phyloP scores from a whole-genome alignment of 2,888 invertebrate genomes.

The Chrysolina oricalcia region DNA sequence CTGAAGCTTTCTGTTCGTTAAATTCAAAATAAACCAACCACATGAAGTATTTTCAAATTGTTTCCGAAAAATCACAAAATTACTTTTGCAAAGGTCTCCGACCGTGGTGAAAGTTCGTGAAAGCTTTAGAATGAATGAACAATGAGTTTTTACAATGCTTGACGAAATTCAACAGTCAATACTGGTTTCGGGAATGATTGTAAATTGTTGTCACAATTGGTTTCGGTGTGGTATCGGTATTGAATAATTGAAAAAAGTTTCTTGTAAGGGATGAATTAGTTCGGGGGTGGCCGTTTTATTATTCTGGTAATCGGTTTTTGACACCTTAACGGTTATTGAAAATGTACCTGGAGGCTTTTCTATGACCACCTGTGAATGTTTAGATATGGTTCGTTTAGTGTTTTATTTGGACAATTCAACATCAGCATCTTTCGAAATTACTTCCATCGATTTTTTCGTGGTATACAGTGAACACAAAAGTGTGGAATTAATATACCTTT shows the following conservation, averaged over 20 bases:
- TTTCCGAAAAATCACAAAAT: not conserved
- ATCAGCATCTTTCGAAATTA: not conserved
- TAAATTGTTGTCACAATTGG: not conserved
- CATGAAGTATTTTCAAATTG: not conserved
- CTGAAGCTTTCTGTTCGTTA: too few species aligned
- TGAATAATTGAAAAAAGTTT: slow-evolving; percentile 17
- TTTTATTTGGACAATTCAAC: not conserved
- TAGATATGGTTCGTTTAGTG: not conserved
- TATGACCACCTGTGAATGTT: slow-evolving; percentile 20
- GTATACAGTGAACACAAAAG: too few species aligned
- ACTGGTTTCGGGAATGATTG: not conserved
- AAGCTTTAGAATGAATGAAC: not conserved
- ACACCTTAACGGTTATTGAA: slow-evolving; percentile 19
- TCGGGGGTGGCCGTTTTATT: slow-evolving; percentile 26
- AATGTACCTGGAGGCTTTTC: slow-evolving; percentile 13
- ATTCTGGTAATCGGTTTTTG: slow-evolving; percentile 31
- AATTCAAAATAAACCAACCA: not conserved
- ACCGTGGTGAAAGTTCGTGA: slow-evolving; percentile 4
- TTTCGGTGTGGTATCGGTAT: not conserved
- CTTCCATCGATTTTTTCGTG: not conserved
- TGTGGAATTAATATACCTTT: too few species aligned
- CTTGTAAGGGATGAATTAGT: slow-evolving; percentile 12
- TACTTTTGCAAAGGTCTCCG: not conserved
- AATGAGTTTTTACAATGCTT: not conserved
- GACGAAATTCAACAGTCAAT: not conserved